phyloP scores from a whole-genome alignment of 2,888 invertebrate genomes.

The Agrotis exclamationis region DNA sequence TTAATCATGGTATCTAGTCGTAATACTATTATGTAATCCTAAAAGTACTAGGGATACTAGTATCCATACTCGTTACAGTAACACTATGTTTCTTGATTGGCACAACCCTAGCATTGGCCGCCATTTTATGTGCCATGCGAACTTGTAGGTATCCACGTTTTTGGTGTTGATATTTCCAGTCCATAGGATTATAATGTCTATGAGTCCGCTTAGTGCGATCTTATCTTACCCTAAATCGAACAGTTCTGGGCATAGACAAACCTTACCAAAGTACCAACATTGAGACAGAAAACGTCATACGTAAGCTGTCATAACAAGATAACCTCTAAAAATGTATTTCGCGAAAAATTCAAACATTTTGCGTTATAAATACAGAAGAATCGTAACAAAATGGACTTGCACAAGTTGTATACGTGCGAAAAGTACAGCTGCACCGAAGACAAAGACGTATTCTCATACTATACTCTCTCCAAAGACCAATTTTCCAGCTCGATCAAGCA shows the following conservation, averaged over 20 bases:
- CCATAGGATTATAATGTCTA: too few relatives aligned
- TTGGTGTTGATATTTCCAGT: too few relatives aligned
- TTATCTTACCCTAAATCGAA: too few relatives aligned
- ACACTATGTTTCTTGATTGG: too few relatives aligned
- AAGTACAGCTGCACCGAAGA: slow-evolving; percentile 81
- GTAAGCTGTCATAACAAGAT: slow-evolving; percentile 63
- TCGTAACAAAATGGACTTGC: slow-evolving; percentile 74
- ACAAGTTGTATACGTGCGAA: slow-evolving; percentile 72
- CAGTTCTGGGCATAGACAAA: neutral
- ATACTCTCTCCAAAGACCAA: slow-evolving; percentile 85
- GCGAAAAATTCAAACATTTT: slow-evolving; percentile 72
- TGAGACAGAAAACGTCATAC: slow-evolving; percentile 3
- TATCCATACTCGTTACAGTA: too few relatives aligned
- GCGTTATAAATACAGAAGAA: slow-evolving; percentile 73
- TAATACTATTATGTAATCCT: too few relatives aligned
- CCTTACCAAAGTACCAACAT: slow-evolving; percentile 12
- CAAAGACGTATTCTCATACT: slow-evolving; percentile 86
- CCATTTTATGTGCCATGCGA: too few relatives aligned
- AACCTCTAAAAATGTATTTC: slow-evolving; percentile 80
- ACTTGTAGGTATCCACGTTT: too few relatives aligned
- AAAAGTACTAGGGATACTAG: too few relatives aligned
- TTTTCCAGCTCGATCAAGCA: slow-evolving; percentile 82
- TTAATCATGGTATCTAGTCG: too few relatives aligned
- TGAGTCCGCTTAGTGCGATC: too few relatives aligned
- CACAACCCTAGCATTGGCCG: too few relatives aligned